phyloP scores from a whole-genome alignment of 1,140 invertebrate genomes.

The Pachypsylla venusta region DNA sequence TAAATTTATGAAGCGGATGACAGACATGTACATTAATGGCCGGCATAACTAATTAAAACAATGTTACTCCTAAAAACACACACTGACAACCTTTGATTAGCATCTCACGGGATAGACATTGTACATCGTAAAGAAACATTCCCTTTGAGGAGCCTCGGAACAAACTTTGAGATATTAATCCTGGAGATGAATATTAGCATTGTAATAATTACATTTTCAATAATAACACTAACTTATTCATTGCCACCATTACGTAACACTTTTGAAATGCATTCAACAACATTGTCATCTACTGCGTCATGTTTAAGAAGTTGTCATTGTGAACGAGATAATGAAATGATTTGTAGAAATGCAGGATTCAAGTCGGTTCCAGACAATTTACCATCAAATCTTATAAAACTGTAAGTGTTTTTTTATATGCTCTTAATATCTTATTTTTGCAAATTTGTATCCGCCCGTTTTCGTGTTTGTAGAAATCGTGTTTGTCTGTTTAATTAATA shows the following conservation, averaged over 20 bases:
- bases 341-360: constrained; percentile 1
- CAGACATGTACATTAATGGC: no score
- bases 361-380: background rate
- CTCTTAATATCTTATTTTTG: no score
- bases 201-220: background rate
- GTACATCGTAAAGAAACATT: background rate
- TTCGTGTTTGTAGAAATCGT: no score
- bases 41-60: no score
- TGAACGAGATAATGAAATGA: background rate
- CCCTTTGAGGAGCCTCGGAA: background rate
- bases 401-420: no score
- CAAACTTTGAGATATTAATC: background rate
- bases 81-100: no score
- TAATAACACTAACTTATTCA: background rate
- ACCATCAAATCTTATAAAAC: background rate
- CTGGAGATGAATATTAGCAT: background rate
- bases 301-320: constrained; percentile 6
- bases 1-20: no score
- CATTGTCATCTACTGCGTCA: background rate
- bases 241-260: background rate
- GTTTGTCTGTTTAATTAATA: no score
- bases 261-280: background rate
- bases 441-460: no score
- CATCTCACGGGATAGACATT: no score
- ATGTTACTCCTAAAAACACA: no score